These are phyloP conservation scores for Bufo gargarizans DNA, from an alignment of 2,113 vertebrate genomes.

Conservation along the genomic window DNA sequence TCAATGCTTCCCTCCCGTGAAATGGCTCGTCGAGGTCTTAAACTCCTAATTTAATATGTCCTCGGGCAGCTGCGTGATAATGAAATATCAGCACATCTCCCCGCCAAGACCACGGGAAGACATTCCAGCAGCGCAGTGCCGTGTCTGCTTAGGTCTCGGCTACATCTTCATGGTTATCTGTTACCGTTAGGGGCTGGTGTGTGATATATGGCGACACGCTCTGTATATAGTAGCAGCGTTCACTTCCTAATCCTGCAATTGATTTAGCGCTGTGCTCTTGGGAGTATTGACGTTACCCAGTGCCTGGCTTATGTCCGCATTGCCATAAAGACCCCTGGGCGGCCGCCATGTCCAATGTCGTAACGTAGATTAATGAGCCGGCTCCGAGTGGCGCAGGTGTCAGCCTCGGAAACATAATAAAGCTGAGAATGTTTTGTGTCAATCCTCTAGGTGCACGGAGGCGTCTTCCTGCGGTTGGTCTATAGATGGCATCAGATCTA, in stretches of 20 bases:
- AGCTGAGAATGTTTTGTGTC: background rate
- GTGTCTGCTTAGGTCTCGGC: too few relatives aligned
- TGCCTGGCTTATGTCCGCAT: too few relatives aligned
- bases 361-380: background rate
- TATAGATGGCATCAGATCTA: background rate
- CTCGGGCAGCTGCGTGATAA: background rate
- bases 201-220: too few relatives aligned
- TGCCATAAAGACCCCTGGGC: background rate
- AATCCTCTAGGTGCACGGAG: background rate
- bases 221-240: background rate
- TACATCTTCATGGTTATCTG: background rate
- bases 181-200: background rate
- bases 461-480: background rate
- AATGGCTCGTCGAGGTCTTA: background rate
- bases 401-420: background rate
- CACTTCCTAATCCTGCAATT: background rate
- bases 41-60: background rate
- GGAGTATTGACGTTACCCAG: background rate
- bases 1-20: conserved; percentile 10
- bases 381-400: conserved; percentile 11
- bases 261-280: background rate
- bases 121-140: background rate
- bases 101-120: background rate
- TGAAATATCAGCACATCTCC: too few relatives aligned
- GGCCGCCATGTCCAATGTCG: background rate